phyloP scores from a whole-genome alignment of 2,113 vertebrate species.

The Ceyx cyanopectus region DNA sequence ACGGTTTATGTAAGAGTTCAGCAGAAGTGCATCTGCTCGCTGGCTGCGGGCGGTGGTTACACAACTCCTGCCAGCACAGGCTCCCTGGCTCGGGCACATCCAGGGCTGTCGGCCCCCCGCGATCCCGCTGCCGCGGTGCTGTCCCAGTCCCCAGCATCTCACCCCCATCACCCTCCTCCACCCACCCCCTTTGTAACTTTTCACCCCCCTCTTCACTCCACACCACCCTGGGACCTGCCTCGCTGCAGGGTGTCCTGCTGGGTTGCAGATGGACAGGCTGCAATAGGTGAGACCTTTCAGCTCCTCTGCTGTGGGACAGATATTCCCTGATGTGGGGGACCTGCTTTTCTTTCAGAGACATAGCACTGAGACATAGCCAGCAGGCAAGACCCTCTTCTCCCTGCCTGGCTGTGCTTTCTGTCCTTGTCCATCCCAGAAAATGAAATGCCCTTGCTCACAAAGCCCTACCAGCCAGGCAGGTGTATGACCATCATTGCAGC shows the following conservation, averaged over 20 bases:
- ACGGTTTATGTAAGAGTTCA: background rate
- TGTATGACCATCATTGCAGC: fast-evolving
- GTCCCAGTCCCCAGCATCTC: background rate
- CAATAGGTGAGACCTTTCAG: background rate
- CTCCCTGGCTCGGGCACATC: background rate
- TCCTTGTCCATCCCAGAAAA: background rate
- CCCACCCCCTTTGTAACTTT: fast-evolving
- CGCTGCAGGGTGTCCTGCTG: background rate
- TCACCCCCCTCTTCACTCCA: too few species aligned
- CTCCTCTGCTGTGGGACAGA: background rate
- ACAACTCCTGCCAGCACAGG: background rate
- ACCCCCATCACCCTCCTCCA: background rate
- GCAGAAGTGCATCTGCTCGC: background rate
- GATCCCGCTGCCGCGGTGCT: fast-evolving
- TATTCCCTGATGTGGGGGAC: background rate
- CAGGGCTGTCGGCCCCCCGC: fast-evolving
- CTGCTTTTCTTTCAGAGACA: background rate
- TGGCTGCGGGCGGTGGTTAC: background rate
- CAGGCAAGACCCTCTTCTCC: background rate
- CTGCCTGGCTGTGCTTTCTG: background rate
- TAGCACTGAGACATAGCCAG: background rate
- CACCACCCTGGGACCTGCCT: fast-evolving
- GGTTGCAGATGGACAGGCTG: background rate
- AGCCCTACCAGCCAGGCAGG: background rate
- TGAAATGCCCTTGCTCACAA: background rate